A percentile compares a stretch with the other conserved stretches of the same genome.
phyloP scores from a whole-genome alignment of 1,140 invertebrate genomes.

The Trissolcus basalis region DNA sequence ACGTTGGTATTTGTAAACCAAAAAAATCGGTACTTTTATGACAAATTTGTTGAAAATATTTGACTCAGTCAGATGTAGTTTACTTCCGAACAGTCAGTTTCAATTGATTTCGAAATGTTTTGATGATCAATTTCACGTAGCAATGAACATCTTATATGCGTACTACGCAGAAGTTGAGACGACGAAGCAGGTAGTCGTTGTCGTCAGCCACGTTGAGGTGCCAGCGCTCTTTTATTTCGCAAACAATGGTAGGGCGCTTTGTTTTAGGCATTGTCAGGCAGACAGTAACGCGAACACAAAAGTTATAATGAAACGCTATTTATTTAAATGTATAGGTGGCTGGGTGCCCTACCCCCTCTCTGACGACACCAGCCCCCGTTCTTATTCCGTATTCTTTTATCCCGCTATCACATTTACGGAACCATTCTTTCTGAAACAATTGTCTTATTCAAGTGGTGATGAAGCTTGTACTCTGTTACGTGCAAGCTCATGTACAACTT shows the following conservation, averaged over 20 bases:
- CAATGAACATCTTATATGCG: too few relatives aligned
- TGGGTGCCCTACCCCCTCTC: conserved; percentile 44
- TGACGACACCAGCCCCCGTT: conserved; percentile 52
- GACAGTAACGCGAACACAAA: conserved; percentile 73
- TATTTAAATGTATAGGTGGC: conserved; percentile 73
- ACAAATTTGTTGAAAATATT: too few relatives aligned
- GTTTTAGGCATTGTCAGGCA: conserved; percentile 74
- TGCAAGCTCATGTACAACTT: conserved; percentile 37
- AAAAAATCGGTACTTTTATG: too few relatives aligned
- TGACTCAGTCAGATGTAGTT: too few relatives aligned
- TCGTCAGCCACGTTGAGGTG: conserved; percentile 66
- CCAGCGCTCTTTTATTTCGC: conserved; percentile 72
- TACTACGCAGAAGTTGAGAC: too few relatives aligned
- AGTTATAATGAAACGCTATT: conserved; percentile 76
- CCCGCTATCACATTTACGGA: conserved; percentile 66
- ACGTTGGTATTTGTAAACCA: too few relatives aligned
- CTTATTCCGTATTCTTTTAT: conserved; percentile 71
- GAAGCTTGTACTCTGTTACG: conserved; percentile 49
- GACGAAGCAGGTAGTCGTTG: conserved; percentile 52
- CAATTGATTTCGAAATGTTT: too few relatives aligned
- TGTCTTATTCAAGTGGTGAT: conserved; percentile 63
- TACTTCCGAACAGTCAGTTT: too few relatives aligned
- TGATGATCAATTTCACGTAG: too few relatives aligned
- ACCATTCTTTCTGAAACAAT: conserved; percentile 67
- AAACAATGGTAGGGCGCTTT: conserved; percentile 73